A percentile compares a stretch with the other conserved stretches of the same genome.
These are phyloP conservation scores for Macrosiphum euphorbiae DNA, from an alignment of 2,888 invertebrate species.

Conservation along the genomic window DNA sequence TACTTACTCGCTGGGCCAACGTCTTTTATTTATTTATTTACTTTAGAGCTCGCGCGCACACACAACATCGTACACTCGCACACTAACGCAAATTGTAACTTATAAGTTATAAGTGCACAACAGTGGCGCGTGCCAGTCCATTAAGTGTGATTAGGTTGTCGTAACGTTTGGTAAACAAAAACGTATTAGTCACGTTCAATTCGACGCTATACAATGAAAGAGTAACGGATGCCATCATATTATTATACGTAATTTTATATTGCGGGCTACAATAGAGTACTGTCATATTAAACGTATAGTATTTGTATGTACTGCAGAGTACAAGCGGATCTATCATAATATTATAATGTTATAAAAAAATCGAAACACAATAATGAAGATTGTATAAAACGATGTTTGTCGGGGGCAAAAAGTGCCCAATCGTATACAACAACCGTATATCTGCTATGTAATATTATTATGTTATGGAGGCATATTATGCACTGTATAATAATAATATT, in stretches of 20 bases:
- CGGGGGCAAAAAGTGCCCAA: neutral
- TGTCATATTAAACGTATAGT: neutral
- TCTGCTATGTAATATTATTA: neutral
- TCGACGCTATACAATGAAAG: neutral
- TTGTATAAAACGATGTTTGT: neutral
- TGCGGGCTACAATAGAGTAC: neutral
- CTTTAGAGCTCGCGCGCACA: neutral
- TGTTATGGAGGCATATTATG: neutral
- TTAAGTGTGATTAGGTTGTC: conserved; percentile 46
- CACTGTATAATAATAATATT: neutral
- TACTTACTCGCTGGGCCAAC: neutral
- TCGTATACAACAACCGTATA: neutral
- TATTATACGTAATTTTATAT: neutral
- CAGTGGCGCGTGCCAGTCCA: neutral
- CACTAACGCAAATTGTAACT: neutral
- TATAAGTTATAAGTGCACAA: neutral
- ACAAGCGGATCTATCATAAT: neutral
- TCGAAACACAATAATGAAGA: neutral
- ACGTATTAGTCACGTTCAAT: conserved; percentile 26
- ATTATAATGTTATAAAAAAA: neutral
- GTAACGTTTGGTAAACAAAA: conserved; percentile 30
- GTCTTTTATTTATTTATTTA: neutral
- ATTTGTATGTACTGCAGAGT: neutral
- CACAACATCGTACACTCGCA: neutral
- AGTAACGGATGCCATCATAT: neutral